A percentile compares a stretch with the other conserved stretches of the same genome.
phyloP scores from a whole-genome alignment of 1,140 invertebrate species.

The Trypoxylus dichotomus region DNA sequence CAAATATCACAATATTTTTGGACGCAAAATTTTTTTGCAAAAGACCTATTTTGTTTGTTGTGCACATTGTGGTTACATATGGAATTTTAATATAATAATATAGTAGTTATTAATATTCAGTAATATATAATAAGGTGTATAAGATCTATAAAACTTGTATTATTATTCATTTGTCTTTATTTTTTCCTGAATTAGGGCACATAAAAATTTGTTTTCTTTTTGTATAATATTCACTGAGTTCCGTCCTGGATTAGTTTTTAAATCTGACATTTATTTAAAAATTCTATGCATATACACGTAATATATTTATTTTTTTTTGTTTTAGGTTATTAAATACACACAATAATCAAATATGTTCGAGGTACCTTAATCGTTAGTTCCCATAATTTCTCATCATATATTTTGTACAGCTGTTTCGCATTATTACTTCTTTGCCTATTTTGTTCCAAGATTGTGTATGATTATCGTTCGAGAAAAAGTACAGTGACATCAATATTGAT shows the following conservation, averaged over 20 bases:
- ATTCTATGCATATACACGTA: not conserved
- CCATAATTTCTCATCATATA: not conserved
- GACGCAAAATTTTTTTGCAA: conserved; percentile 41
- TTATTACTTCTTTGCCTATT: not conserved
- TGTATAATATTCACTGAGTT: conserved; percentile 42
- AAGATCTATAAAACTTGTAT: conserved; percentile 31
- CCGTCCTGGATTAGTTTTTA: conserved; percentile 43
- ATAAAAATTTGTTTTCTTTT: conserved; percentile 10
- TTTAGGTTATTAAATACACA: not conserved
- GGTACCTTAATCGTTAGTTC: not conserved
- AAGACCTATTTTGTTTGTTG: conserved; percentile 45
- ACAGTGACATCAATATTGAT: not conserved
- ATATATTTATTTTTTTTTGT: not conserved
- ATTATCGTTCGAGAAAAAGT: not conserved
- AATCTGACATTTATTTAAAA: conserved; percentile 7
- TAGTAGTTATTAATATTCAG: conserved; percentile 4
- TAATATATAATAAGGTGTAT: conserved; percentile 27
- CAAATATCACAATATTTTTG: conserved; percentile 48
- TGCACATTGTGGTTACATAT: conserved; percentile 35
- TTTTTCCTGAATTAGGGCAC: conserved; percentile 15
- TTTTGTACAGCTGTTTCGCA: not conserved
- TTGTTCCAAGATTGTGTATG: no score
- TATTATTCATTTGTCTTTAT: not conserved
- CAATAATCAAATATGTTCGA: not conserved
- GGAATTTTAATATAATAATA: conserved; percentile 18